Evolutionary conservation across 2,797 vertebrate species (phyloP).

Genomic region (Acanthopagrus latus): DNA sequence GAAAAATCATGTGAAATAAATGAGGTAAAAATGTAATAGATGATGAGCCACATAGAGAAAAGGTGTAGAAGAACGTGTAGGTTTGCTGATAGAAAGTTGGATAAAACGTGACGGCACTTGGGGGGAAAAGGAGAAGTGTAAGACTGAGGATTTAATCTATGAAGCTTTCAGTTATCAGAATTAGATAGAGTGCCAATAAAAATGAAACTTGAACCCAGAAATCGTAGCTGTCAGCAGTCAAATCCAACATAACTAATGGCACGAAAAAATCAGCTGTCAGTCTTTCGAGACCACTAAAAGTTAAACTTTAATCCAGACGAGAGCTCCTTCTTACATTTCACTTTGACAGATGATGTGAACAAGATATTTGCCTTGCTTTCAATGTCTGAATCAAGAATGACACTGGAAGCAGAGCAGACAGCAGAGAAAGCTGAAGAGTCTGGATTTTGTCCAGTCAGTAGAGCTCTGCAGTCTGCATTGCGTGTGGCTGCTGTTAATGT

Average conservation of each 20-base stretch:
- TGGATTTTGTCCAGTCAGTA: conserved; percentile 33
- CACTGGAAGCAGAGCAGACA: conserved; percentile 14
- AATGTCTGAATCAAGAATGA: conserved; percentile 3
- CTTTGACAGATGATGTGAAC: conserved; percentile 25
- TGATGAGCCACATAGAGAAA: neutral
- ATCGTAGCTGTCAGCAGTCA: neutral
- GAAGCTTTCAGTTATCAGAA: neutral
- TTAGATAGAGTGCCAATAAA: conserved; percentile 1
- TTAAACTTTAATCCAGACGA: neutral
- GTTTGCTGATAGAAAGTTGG: neutral
- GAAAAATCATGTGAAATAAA: neutral
- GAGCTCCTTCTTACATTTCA: conserved; percentile 26
- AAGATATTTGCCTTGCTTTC: conserved; percentile 17
- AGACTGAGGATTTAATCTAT: neutral
- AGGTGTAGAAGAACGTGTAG: neutral
- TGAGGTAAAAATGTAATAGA: neutral
- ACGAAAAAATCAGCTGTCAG: neutral
- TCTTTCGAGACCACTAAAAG: neutral
- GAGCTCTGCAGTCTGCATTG: conserved; percentile 15
- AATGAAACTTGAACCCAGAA: neutral
- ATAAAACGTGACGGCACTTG: neutral
- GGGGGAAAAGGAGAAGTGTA: neutral
- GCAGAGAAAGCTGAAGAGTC: neutral
- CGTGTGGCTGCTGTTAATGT: conserved; percentile 58
- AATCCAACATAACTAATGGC: neutral